Percentiles rank a stretch among this genome's conserved stretches.
phyloP scores from a whole-genome alignment of 2,888 invertebrate species.

The Trissolcus brochymenae region DNA sequence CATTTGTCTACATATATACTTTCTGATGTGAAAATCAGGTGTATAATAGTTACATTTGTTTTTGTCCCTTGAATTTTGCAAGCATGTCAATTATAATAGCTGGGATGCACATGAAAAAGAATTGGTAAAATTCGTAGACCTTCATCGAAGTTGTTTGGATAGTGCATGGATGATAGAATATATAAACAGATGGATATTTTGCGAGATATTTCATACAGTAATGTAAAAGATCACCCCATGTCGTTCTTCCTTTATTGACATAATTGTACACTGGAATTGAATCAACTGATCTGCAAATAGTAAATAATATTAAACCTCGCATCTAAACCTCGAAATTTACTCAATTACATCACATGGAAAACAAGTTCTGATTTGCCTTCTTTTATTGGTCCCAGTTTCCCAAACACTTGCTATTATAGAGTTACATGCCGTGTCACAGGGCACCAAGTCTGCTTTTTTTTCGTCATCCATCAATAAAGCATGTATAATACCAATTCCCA shows the following conservation, averaged over 20 bases:
- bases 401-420: conserved; percentile 82
- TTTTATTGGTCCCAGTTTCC: conserved; percentile 73
- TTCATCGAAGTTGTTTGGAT: background rate
- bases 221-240: background rate
- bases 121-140: conserved; percentile 21
- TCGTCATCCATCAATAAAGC: conserved; percentile 80
- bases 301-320: background rate
- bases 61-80: conserved; percentile 19
- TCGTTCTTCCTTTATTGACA: background rate
- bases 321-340: background rate
- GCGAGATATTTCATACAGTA: conserved; percentile 1
- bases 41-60: conserved; percentile 21
- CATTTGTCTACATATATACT: no score
- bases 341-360: conserved; percentile 6
- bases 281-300: conserved; percentile 14
- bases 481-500: conserved; percentile 83
- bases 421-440: conserved; percentile 84
- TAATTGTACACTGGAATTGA: conserved; percentile 27
- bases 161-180: conserved; percentile 21
- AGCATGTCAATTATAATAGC: conserved; percentile 20
- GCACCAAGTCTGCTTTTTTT: conserved; percentile 83
- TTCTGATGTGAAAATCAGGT: no score
- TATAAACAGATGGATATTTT: conserved; percentile 18
- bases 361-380: conserved; percentile 49
- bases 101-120: conserved; percentile 39